phyloP scores from a whole-genome alignment of 2,797 vertebrate species.

The Pelodytes ibericus region DNA sequence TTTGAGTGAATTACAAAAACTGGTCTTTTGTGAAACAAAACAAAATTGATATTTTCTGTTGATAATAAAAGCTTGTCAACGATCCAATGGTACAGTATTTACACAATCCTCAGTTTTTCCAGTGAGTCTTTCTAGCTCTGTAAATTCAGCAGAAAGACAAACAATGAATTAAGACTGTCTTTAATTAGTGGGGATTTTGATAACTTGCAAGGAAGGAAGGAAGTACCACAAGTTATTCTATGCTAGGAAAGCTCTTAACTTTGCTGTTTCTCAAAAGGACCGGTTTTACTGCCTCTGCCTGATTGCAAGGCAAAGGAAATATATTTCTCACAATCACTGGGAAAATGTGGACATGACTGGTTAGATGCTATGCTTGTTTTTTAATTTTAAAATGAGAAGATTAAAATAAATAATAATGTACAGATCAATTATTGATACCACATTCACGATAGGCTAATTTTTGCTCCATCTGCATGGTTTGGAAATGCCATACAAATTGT shows the following conservation, averaged over 20 bases:
- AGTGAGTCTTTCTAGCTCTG: background rate
- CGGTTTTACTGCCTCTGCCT: slow-evolving; percentile 1
- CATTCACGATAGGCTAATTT: too few relatives aligned
- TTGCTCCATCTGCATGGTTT: too few relatives aligned
- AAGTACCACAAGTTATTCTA: slow-evolving; percentile 2
- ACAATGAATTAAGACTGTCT: slow-evolving; percentile 9
- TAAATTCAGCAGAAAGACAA: background rate
- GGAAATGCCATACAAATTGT: too few relatives aligned
- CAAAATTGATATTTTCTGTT: slow-evolving; percentile 8
- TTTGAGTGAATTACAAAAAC: background rate
- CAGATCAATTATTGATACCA: too few relatives aligned
- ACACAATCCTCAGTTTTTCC: background rate
- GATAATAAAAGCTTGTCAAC: slow-evolving; percentile 8
- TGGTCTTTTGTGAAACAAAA: background rate
- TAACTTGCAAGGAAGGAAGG: slow-evolving; percentile 5
- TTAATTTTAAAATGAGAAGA: background rate
- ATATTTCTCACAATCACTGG: background rate
- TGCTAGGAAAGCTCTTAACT: background rate
- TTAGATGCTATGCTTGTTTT: background rate
- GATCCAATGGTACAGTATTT: background rate
- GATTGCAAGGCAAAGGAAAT: background rate
- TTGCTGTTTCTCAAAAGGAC: background rate
- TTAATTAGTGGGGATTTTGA: slow-evolving; percentile 6
- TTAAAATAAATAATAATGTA: background rate
- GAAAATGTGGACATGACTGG: background rate